Conservation (phyloP, 2,797 vertebrate species). For the Pseudochromis fuscus region DNA sequence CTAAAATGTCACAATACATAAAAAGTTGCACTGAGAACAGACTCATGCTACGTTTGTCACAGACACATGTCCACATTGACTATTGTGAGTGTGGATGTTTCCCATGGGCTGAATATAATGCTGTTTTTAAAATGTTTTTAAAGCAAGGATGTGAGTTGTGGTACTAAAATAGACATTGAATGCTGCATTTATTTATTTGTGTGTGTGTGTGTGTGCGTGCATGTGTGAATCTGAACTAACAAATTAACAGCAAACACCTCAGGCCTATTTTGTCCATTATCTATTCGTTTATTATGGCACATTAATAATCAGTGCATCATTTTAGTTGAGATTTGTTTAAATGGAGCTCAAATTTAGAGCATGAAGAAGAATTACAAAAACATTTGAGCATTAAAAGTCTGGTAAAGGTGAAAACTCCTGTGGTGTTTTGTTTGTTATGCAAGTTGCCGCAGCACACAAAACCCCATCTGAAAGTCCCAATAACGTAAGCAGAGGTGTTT, state of each 20-base stretch:
- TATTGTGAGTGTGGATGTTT: constrained; percentile 2
- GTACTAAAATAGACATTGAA: not conserved
- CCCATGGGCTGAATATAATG: not conserved
- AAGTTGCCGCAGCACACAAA: constrained; percentile 32
- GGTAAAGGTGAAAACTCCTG: constrained; percentile 20
- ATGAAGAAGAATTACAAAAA: not conserved
- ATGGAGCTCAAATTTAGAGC: not conserved
- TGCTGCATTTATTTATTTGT: constrained; percentile 6
- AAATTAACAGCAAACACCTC: not conserved
- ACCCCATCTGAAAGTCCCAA: constrained; percentile 14
- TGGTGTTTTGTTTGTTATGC: constrained; percentile 44
- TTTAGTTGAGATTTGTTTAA: not conserved
- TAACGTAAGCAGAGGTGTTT: constrained; percentile 24
- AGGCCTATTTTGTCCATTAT: not conserved
- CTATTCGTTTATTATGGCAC: not conserved
- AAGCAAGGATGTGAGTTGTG: not conserved
- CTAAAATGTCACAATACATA: not conserved
- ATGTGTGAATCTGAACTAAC: constrained; percentile 10
- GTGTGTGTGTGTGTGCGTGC: not conserved
- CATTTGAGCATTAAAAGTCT: constrained; percentile 4
- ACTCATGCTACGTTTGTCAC: not conserved
- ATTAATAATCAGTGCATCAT: not conserved
- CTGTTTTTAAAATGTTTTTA: not conserved
- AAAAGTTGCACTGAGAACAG: too few relatives aligned
- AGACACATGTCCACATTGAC: not conserved